Evolutionary conservation across 2,888 invertebrate genomes (phyloP).

Genomic region (Mystacides longicornis): DNA sequence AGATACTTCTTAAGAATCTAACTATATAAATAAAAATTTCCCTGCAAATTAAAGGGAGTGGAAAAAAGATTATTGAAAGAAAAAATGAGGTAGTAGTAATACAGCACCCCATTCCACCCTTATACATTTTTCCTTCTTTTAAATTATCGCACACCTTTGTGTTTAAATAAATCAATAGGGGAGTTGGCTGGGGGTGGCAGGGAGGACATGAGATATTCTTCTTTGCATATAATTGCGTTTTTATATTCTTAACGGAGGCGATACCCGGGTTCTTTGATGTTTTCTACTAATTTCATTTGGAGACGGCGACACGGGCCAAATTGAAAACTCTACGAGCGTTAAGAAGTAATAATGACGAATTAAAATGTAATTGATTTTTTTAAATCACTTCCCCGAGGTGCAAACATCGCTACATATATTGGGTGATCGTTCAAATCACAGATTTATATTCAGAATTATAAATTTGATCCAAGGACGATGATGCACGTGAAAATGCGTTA

Average conservation of each 20-base stretch:
- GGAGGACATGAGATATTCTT: constrained; percentile 29
- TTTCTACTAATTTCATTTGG: constrained; percentile 7
- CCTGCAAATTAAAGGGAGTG: constrained; percentile 43
- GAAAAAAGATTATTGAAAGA: constrained; percentile 38
- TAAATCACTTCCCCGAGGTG: constrained; percentile 1
- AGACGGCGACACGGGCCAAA: constrained; percentile 13
- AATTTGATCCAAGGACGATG: too few species aligned
- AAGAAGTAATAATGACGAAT: constrained; percentile 10
- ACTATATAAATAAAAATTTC: constrained; percentile 38
- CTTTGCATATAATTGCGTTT: constrained; percentile 40
- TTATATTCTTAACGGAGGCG: constrained; percentile 7
- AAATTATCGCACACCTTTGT: constrained; percentile 50
- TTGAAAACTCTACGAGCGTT: constrained; percentile 20
- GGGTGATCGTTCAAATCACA: too few species aligned
- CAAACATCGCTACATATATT: too few species aligned
- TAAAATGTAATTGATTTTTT: constrained; percentile 17
- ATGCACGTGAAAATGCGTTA: too few species aligned
- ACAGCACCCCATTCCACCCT: constrained; percentile 37
- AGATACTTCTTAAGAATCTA: constrained; percentile 13
- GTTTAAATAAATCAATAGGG: constrained; percentile 49
- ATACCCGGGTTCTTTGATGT: constrained; percentile 21
- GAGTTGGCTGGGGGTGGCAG: constrained; percentile 34
- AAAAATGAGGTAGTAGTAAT: constrained; percentile 31
- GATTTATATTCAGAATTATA: too few species aligned
- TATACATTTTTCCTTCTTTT: constrained; percentile 26